These are phyloP conservation scores for Xylota segnis DNA, from an alignment of 2,888 invertebrate genomes.

Conservation along the genomic window DNA sequence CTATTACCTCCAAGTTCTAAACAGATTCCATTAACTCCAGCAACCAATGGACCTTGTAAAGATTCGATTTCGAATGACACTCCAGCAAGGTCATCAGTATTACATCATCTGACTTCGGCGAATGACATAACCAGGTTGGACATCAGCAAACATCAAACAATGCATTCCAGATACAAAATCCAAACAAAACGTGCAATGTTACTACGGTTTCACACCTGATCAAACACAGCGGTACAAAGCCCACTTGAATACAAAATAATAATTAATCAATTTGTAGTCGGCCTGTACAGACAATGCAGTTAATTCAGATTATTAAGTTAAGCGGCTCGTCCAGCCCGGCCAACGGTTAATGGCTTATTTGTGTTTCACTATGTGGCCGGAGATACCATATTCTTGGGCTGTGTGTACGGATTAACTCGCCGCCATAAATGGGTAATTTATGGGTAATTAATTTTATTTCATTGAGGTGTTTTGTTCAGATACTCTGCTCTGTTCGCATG, in stretches of 20 bases:
- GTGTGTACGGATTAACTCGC: constrained; percentile 33
- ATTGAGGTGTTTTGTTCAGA: constrained; percentile 54
- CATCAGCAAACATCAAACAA: not conserved
- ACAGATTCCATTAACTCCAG: not conserved
- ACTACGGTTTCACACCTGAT: constrained; percentile 58
- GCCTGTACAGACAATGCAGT: constrained; percentile 39
- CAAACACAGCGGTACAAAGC: constrained; percentile 38
- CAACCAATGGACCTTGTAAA: not conserved
- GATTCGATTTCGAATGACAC: not conserved
- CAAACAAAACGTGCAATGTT: constrained; percentile 16
- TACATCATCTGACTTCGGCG: not conserved
- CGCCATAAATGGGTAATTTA: constrained; percentile 67
- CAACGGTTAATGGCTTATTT: constrained; percentile 69
- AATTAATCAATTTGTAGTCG: constrained; percentile 74
- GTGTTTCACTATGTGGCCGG: constrained; percentile 33
- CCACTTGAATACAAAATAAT: constrained; percentile 53
- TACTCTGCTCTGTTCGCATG: constrained; percentile 22
- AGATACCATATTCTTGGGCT: not conserved
- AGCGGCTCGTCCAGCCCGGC: constrained; percentile 13
- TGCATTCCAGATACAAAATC: not conserved
- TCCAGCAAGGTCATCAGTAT: not conserved
- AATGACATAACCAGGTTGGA: not conserved
- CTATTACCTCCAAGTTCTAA: not conserved
- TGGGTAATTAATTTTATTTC: constrained; percentile 68
- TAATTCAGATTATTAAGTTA: constrained; percentile 61